Evolutionary conservation across 2,113 vertebrate genomes (phyloP), one percentile per base, ranked within the genome.

Genomic region (Triplophysa tibetana): DNA sequence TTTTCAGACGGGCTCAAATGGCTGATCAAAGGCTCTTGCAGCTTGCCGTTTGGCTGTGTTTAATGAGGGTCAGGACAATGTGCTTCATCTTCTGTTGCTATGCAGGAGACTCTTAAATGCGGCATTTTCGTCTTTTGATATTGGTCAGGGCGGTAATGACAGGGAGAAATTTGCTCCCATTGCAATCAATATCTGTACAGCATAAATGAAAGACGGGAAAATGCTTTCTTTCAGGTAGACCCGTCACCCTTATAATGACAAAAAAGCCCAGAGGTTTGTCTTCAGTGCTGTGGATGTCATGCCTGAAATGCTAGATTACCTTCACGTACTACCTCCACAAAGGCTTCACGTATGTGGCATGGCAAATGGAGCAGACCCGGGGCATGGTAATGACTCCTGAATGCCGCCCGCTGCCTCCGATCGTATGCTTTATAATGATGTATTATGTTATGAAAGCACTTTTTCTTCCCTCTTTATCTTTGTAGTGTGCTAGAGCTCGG

Each of bases 61-160:
- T 89, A 89, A 91, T 90, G 85, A 88, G 89, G 88, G 88, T 89
- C 88, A 87, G 86, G 86, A 84, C 85, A 87, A 84, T 79, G 77
- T 70, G 79, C 65, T 85, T 79, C 83, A 82, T 89, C 85, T 85
- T 85, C 83, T 85, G 85, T 85, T 83, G 66, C 84, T 84, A 86
- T 81, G 86, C 79, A 87, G 85, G 87, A 87, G 84, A 87, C 83
- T 88, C 87, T 81, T 87, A 86, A 85, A 84, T 85, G 82, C 87
- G 87, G 86, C 88, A 84, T 85, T 91, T 83, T 14, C 23, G 79
- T 83, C 70, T 85, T 89, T 90, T 89, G 90, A 92, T 87, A 82
- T 85, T 38, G 86, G 85, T 88, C 89, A 89, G 85, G 76, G 86
- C 90, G 87, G 88, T 90, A 91, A 87, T 81, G 75, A 82, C 68